Percentiles rank a stretch among this genome's conserved stretches.
Evolutionary conservation across 1,140 invertebrate genomes (phyloP).

Genomic region (Pseudomyrmex cubaensis): DNA sequence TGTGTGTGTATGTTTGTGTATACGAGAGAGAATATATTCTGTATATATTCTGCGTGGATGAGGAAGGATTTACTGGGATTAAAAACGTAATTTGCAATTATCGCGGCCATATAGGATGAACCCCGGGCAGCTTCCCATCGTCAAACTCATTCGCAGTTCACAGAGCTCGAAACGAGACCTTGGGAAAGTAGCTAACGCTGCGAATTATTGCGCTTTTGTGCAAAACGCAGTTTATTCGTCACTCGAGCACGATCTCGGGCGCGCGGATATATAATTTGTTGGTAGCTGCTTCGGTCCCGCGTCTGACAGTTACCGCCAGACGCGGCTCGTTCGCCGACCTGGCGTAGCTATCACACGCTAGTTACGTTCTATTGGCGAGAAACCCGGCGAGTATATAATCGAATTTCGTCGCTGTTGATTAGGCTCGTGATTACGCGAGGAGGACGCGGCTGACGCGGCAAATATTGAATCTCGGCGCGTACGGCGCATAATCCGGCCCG

Average conservation of each 20-base stretch:
- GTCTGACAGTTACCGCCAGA: background rate
- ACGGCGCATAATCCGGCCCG: constrained; percentile 21
- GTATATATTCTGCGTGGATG: background rate
- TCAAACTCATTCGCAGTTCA: constrained; percentile 11
- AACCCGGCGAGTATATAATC: constrained; percentile 68
- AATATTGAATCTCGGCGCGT: constrained; percentile 63
- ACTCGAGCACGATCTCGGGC: background rate
- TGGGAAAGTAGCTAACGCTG: constrained; percentile 38
- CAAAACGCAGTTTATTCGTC: constrained; percentile 38
- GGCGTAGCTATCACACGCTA: constrained; percentile 64
- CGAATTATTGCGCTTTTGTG: constrained; percentile 49
- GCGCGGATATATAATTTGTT: constrained; percentile 31
- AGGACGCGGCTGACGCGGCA: constrained; percentile 47
- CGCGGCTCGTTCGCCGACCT: constrained; percentile 63
- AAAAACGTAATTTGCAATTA: constrained; percentile 60
- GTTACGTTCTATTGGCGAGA: constrained; percentile 65
- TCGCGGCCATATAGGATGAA: constrained; percentile 13
- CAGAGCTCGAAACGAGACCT: constrained; percentile 19
- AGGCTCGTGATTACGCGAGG: constrained; percentile 62
- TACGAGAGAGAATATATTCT: background rate
- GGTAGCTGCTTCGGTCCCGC: constrained; percentile 46
- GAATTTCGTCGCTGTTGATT: constrained; percentile 71
- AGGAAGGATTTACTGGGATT: constrained; percentile 11
- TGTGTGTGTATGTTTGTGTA: no score
- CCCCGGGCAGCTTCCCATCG: background rate